phyloP scores from a whole-genome alignment of 64 coral and sea anemone genomes.

The Catalaphyllia jardinei region DNA sequence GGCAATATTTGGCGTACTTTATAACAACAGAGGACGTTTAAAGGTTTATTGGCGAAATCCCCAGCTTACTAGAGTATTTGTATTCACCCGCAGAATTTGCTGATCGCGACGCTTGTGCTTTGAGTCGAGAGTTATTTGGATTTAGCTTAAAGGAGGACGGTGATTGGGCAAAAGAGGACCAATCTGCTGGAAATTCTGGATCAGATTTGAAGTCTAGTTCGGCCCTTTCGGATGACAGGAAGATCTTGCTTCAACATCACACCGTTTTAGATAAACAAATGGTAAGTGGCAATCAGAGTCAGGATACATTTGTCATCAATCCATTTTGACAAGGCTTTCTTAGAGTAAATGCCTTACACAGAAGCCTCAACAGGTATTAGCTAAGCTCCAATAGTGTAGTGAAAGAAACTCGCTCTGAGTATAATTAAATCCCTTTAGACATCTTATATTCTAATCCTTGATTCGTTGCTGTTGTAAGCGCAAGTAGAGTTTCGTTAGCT shows the following conservation, averaged over 20 bases:
- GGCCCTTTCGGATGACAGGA: background rate
- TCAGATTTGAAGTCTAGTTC: background rate
- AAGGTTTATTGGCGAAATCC: no score
- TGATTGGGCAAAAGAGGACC: background rate
- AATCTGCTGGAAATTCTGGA: background rate
- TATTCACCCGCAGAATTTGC: background rate
- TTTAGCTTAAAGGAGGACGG: background rate
- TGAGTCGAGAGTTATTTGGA: background rate
- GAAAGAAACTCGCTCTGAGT: no score
- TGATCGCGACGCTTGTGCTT: background rate
- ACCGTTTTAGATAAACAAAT: background rate
- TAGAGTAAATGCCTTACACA: background rate
- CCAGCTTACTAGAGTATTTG: background rate
- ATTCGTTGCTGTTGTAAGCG: no score
- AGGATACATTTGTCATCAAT: background rate
- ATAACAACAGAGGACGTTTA: no score
- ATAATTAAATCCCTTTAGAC: no score
- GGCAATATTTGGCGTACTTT: no score
- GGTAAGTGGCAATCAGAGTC: background rate
- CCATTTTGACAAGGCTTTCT: background rate
- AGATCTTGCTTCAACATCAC: background rate
- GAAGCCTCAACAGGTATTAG: background rate
- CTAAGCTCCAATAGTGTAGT: no score
- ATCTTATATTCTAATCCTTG: no score
- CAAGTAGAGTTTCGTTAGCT: no score